Conservation (phyloP, 2,113 vertebrate genomes). For the Caretta caretta region DNA sequence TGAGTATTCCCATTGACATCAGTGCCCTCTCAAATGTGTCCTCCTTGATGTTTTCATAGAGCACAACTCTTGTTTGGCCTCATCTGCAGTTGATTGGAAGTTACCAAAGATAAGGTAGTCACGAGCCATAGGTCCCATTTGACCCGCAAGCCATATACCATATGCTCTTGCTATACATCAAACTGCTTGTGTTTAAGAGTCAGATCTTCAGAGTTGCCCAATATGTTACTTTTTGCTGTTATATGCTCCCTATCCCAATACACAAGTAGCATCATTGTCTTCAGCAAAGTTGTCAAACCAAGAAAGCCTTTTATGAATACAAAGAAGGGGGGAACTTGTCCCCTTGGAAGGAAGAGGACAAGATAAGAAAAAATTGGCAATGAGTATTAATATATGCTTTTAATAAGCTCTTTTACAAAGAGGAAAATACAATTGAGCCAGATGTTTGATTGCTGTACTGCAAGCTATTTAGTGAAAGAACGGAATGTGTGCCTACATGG, state of each 20-base stretch:
- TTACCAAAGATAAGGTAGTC: neutral
- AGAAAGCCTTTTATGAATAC: constrained; percentile 45
- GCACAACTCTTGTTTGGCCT: neutral
- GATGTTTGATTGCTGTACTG: neutral
- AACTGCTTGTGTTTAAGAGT: constrained; percentile 32
- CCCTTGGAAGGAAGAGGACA: constrained; percentile 30
- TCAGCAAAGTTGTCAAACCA: constrained; percentile 52
- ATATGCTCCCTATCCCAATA: constrained; percentile 34
- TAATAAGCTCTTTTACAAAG: constrained; percentile 21
- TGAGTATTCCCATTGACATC: no score
- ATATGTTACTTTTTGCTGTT: constrained; percentile 27
- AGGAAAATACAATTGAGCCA: constrained; percentile 1
- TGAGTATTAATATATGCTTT: constrained; percentile 32
- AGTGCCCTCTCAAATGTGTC: neutral
- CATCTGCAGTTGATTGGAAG: neutral
- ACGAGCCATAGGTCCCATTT: neutral
- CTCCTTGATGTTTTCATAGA: neutral
- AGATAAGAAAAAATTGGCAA: constrained; percentile 8
- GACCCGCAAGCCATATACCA: neutral
- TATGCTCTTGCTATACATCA: neutral
- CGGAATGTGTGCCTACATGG: neutral
- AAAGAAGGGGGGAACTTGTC: neutral
- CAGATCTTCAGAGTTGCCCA: constrained; percentile 18
- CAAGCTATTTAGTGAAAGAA: neutral
- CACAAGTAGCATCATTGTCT: constrained; percentile 49